These are phyloP conservation scores for Microdon myrmicae DNA, from an alignment of 2,888 invertebrate genomes.

Conservation along the genomic window DNA sequence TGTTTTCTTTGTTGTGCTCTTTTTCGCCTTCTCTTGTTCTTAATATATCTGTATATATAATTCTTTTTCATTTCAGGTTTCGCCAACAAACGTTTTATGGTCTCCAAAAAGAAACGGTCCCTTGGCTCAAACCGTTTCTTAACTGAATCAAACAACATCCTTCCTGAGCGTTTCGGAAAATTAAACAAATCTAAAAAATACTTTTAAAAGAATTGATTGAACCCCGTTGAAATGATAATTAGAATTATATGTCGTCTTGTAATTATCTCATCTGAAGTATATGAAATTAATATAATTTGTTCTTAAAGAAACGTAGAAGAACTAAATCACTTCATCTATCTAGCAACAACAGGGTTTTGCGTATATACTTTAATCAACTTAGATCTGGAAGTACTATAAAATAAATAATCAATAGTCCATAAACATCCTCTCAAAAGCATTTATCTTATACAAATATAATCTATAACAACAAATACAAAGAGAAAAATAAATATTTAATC, in stretches of 20 bases:
- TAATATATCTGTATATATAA: neutral
- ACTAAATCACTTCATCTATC: too few species aligned
- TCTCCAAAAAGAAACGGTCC: constrained; percentile 65
- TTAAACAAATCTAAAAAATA: constrained; percentile 59
- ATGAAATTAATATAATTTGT: constrained; percentile 14
- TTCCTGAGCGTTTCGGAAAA: constrained; percentile 56
- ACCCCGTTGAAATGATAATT: too few species aligned
- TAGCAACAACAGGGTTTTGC: too few species aligned
- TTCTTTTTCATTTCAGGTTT: constrained; percentile 56
- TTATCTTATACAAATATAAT: constrained; percentile 16
- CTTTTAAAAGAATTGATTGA: constrained; percentile 57
- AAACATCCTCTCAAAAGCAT: constrained; percentile 2
- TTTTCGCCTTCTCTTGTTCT: neutral
- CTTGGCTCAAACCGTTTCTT: constrained; percentile 56
- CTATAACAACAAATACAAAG: neutral
- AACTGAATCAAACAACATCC: constrained; percentile 57
- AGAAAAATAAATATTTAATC: neutral
- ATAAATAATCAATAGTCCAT: neutral
- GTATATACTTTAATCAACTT: neutral
- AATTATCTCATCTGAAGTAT: too few species aligned
- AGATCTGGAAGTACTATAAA: neutral
- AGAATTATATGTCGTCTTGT: too few species aligned
- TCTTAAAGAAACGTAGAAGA: constrained; percentile 14
- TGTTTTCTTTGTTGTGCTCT: neutral
- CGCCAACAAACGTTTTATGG: constrained; percentile 64